Percentiles rank a stretch among this genome's conserved stretches.
These are phyloP conservation scores for Falco biarmicus DNA, from an alignment of 2,797 vertebrate genomes.

Conservation along the genomic window DNA sequence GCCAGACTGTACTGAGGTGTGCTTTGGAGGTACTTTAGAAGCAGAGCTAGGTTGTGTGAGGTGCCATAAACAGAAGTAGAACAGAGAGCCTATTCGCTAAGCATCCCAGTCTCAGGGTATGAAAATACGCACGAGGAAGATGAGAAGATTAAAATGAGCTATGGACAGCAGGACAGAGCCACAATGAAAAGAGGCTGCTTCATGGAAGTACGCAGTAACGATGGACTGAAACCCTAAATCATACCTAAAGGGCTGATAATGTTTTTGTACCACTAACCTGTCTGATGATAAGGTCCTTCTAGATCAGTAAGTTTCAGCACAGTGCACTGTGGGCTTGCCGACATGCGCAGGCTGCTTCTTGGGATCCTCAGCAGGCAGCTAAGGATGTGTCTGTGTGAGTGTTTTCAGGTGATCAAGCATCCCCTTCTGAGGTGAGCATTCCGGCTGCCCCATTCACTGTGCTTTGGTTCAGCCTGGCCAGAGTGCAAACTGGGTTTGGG, in stretches of 20 bases:
- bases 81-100: not conserved
- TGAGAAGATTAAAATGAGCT: not conserved
- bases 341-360: rapidly evolving
- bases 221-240: not conserved
- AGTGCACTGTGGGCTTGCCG: not conserved
- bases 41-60: not conserved
- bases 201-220: not conserved
- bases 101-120: not conserved
- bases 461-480: not conserved
- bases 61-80: not conserved
- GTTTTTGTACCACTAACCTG: not conserved
- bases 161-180: not conserved
- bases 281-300: not conserved
- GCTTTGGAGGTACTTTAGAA: not conserved
- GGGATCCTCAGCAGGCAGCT: not conserved
- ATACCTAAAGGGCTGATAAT: not conserved
- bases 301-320: not conserved
- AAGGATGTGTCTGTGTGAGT: not conserved
- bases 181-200: not conserved
- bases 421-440: not conserved
- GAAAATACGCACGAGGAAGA: not conserved
- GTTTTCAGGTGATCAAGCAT: not conserved
- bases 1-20: not conserved
- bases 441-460: not conserved
- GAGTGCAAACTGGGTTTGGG: not conserved